These are phyloP conservation scores for Halisarca cf. caerulea DNA, from an alignment of 37 sponge, comb jelly and placozoan species.

Conservation along the genomic window DNA sequence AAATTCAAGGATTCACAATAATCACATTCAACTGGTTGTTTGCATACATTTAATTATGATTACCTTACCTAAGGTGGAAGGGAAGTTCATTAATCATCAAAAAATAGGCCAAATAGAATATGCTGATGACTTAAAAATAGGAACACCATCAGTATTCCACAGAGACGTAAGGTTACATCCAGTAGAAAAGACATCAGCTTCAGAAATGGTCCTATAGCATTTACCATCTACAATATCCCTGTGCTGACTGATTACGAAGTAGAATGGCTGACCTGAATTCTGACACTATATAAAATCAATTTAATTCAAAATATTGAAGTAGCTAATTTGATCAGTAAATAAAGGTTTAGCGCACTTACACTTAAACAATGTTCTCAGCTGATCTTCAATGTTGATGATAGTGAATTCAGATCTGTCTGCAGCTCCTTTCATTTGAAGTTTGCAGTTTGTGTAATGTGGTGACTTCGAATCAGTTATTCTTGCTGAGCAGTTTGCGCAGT, in stretches of 20 bases:
- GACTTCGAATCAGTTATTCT: no score
- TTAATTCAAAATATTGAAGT: no score
- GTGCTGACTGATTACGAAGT: no score
- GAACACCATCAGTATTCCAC: constrained; percentile 57
- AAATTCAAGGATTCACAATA: no score
- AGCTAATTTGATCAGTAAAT: no score
- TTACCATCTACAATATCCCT: background rate
- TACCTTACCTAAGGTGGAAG: constrained; percentile 39
- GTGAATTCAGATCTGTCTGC: constrained; percentile 17
- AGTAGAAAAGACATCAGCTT: constrained; percentile 30
- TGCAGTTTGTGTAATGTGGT: no score
- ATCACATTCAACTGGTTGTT: no score
- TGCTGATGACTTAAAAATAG: constrained; percentile 36
- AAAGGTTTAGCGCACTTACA: no score
- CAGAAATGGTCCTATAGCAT: constrained; percentile 23
- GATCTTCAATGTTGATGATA: constrained; percentile 28
- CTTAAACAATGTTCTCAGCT: constrained; percentile 17
- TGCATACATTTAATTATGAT: no score
- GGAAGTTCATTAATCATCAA: constrained; percentile 58
- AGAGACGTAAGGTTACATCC: constrained; percentile 14
- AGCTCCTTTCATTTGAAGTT: no score
- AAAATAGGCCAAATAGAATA: constrained; percentile 56
- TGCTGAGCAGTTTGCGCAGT: constrained; percentile 9
- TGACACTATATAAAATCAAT: no score
- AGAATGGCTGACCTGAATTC: no score